Conservation (phyloP, 2,888 invertebrate genomes). For the Incurvaria masculella region DNA sequence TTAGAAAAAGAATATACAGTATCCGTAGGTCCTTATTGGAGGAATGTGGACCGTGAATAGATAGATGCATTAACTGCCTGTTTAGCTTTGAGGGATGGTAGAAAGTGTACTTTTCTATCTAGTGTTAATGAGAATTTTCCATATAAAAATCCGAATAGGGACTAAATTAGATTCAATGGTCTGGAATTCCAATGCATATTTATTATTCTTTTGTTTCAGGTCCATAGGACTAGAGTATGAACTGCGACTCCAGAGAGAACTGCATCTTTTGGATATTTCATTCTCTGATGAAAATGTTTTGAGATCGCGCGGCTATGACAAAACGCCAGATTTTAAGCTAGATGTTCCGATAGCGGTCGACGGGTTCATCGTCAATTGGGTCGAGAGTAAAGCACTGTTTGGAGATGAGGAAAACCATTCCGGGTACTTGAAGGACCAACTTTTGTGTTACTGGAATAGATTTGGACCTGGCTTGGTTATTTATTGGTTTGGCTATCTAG, state of each 20-base stretch:
- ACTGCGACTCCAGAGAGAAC: slow-evolving; percentile 63
- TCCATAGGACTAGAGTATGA: slow-evolving; percentile 87
- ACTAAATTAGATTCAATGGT: slow-evolving; percentile 3
- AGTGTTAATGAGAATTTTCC: too few relatives aligned
- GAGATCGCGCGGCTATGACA: slow-evolving; percentile 82
- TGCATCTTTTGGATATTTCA: slow-evolving; percentile 46
- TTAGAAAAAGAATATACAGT: too few relatives aligned
- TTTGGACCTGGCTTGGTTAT: slow-evolving; percentile 94
- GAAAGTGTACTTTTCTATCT: too few relatives aligned
- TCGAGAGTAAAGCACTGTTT: slow-evolving; percentile 96
- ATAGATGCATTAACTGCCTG: too few relatives aligned
- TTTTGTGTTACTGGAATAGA: slow-evolving; percentile 87
- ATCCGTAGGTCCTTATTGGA: too few relatives aligned
- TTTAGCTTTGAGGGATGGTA: too few relatives aligned
- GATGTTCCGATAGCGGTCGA: slow-evolving; percentile 85
- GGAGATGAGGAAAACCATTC: slow-evolving; percentile 80
- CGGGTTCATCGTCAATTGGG: slow-evolving; percentile 88
- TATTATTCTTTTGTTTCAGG: slow-evolving; percentile 35
- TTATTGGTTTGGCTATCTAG: slow-evolving; percentile 91
- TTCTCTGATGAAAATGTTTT: slow-evolving; percentile 75
- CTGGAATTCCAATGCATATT: slow-evolving; percentile 1
- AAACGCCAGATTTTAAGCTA: slow-evolving; percentile 91
- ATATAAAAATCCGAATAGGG: too few relatives aligned
- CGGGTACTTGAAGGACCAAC: slow-evolving; percentile 79
- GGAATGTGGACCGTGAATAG: too few relatives aligned